Evolutionary conservation across 2,888 invertebrate genomes (phyloP).

Genomic region (Gortyna flavago): DNA sequence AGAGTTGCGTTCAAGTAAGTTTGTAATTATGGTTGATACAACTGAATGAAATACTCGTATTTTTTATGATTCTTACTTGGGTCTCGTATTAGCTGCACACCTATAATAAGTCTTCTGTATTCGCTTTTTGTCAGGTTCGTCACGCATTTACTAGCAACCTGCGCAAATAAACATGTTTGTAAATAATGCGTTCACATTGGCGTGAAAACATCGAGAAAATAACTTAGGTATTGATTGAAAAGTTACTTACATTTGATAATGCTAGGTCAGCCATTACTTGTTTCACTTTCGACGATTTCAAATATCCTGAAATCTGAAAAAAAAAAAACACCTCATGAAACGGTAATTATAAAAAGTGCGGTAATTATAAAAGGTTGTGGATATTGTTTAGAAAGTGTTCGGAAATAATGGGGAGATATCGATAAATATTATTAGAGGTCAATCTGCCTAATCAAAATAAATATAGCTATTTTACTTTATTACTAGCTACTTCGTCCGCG

Average conservation of each 20-base stretch:
- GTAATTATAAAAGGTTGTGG: neutral
- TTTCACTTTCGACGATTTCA: constrained; percentile 96
- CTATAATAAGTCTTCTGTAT: constrained; percentile 96
- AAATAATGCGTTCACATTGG: neutral
- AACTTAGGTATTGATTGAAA: neutral
- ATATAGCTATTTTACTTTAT: too few relatives aligned
- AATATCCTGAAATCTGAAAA: constrained; percentile 92
- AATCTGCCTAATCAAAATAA: too few relatives aligned
- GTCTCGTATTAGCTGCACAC: constrained; percentile 97
- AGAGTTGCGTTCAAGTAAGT: neutral
- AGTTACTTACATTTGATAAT: constrained; percentile 92
- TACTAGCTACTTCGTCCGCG: too few relatives aligned
- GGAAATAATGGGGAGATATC: neutral
- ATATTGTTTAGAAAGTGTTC: neutral
- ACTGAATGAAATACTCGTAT: neutral
- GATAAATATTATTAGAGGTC: neutral
- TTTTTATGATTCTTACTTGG: constrained; percentile 92
- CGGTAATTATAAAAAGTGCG: neutral
- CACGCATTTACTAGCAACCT: constrained; percentile 95
- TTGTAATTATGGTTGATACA: neutral
- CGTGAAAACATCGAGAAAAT: neutral
- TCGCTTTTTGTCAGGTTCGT: constrained; percentile 96
- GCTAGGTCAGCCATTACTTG: constrained; percentile 98
- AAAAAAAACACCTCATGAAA: neutral
- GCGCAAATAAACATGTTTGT: constrained; percentile 56